phyloP scores from a whole-genome alignment of 2,797 vertebrate species.

The Bradypodion ventrale region DNA sequence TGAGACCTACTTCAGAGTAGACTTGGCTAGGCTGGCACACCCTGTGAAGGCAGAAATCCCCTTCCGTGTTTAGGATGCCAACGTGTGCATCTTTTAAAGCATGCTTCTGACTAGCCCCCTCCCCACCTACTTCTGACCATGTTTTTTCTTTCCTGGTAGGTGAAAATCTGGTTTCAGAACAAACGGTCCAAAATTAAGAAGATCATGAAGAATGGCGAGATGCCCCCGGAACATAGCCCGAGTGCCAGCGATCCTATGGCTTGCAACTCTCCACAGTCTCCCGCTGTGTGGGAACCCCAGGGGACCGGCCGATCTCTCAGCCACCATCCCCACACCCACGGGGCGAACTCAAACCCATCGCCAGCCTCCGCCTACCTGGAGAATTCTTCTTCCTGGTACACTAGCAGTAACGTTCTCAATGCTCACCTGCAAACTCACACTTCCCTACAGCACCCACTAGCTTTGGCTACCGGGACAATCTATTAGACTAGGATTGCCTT shows the following conservation, averaged over 20 bases:
- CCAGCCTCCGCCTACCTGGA: slow-evolving; percentile 93
- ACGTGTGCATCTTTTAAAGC: not conserved
- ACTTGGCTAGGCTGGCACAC: not conserved
- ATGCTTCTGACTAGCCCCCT: too few species aligned
- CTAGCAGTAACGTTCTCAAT: slow-evolving; percentile 82
- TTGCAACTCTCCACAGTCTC: slow-evolving; percentile 98
- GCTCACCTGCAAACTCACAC: slow-evolving; percentile 90
- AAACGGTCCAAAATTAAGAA: slow-evolving; percentile 99
- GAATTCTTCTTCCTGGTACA: slow-evolving; percentile 92
- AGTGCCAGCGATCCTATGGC: slow-evolving; percentile 99
- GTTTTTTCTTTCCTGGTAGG: slow-evolving; percentile 73
- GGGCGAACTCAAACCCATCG: slow-evolving; percentile 86
- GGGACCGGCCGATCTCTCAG: slow-evolving; percentile 90
- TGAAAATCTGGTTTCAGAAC: slow-evolving; percentile 99
- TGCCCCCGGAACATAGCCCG: slow-evolving; percentile 96
- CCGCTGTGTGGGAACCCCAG: slow-evolving; percentile 96
- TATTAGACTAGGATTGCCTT: slow-evolving; percentile 81
- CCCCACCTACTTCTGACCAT: not conserved
- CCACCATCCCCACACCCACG: slow-evolving; percentile 84
- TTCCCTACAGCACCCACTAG: slow-evolving; percentile 95
- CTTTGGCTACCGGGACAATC: slow-evolving; percentile 95
- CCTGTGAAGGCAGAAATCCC: not conserved
- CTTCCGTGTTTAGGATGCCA: not conserved
- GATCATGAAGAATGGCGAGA: slow-evolving; percentile 98
- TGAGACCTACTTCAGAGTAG: not conserved